Evolutionary conservation across 2,888 invertebrate genomes (phyloP), one percentile per base, ranked within the genome.

Genomic region (Cephus rjabovi): DNA sequence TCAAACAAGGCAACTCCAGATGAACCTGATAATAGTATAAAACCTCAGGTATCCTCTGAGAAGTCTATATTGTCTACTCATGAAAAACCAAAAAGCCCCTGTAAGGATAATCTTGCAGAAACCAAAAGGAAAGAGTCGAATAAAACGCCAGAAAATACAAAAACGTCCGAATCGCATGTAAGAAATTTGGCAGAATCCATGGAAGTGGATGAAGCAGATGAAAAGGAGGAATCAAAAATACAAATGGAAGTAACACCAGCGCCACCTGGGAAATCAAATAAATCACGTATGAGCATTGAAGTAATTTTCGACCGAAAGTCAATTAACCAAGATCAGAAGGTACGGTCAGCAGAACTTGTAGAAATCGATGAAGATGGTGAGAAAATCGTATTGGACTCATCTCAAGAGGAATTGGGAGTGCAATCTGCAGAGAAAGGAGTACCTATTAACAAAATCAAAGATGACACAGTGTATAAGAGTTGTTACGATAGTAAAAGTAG

Each of bases 351-450:
- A 34, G 89, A 89, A 74, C 74, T 89, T n/a, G 89, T 91, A 1
- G 88, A 90, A 75, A 88, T 90, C 12, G 87, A 87, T 40, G 90
- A 90, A 74, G 88, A 89, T 1, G 86, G 85, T 1, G 88, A 90
- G 23, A 87, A 86, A 40, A 86, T 88, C 4, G 82, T 90, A 0
- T 76, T 89, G 35, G 89, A 87, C 71, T 86, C 86, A 1, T 88
- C 88, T 0, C 85, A 86, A 31, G 89, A 88, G 33, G 83, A 84
- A 23, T 11, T n/a, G 12, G 23, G 23, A 56, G 56, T 56, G 56
- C 23, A 15, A 56, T 9, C 56, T 56, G 23, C 23, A 56, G 56
- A 23, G 83, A 84, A 9, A 81, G 78, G 23, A 76, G 77, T 30
- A 81, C 78, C 69, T 84, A 86, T 56, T 84, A 86, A 78, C 71